Evolutionary conservation across 2,113 vertebrate species (phyloP).

Genomic region (Gorsachius goisagi): DNA sequence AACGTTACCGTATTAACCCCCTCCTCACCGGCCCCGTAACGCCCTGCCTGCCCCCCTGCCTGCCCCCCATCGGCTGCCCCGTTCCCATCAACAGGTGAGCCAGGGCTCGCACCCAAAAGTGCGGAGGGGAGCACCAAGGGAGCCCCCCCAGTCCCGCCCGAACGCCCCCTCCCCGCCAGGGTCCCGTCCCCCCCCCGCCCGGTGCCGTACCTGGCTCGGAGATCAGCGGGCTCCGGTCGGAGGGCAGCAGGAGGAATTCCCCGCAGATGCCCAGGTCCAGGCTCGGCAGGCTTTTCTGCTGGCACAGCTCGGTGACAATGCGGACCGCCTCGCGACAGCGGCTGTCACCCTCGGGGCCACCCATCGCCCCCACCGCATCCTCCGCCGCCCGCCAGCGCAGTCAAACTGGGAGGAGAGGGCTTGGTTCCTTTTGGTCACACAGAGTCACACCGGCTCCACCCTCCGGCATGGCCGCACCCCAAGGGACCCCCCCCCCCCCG

Average conservation of each 20-base stretch:
- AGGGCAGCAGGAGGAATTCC: conserved; percentile 67
- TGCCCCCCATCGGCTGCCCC: not conserved
- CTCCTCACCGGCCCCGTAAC: not conserved
- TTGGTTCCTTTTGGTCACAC: not conserved
- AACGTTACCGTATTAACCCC: not conserved
- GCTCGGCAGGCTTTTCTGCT: conserved; percentile 57
- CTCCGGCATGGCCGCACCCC: not conserved
- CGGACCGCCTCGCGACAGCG: conserved; percentile 67
- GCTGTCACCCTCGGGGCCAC: conserved; percentile 44
- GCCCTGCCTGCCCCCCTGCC: fast-evolving
- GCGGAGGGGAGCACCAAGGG: not conserved
- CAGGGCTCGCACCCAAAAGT: not conserved
- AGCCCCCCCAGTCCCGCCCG: too few species aligned
- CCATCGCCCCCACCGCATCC: conserved; percentile 72
- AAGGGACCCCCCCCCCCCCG: not conserved
- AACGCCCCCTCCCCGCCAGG: too few species aligned
- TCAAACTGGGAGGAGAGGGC: not conserved
- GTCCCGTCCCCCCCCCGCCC: too few species aligned
- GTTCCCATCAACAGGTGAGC: not conserved
- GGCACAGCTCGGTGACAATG: conserved; percentile 71
- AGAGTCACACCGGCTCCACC: not conserved
- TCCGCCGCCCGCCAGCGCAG: conserved; percentile 17
- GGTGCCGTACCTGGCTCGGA: conserved; percentile 77
- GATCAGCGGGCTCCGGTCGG: conserved; percentile 66
- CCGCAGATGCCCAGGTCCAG: conserved; percentile 71